phyloP scores from a whole-genome alignment of 2,888 invertebrate species.

The Nephrotoma guestfalica region DNA sequence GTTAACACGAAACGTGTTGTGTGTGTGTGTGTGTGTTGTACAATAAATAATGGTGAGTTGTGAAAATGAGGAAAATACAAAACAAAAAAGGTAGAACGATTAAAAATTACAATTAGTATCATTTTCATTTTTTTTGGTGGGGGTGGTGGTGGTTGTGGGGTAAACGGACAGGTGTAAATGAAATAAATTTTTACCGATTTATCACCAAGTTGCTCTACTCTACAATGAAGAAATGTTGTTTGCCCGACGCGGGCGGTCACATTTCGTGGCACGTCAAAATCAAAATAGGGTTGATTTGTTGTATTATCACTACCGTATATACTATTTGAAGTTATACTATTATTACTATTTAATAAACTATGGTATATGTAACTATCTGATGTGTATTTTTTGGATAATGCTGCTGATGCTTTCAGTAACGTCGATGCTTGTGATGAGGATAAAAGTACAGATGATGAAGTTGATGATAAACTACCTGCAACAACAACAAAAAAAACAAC shows the following conservation, averaged over 20 bases:
- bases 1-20: neutral
- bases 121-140: neutral
- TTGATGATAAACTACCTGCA: neutral
- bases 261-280: slow-evolving; percentile 70
- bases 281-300: slow-evolving; percentile 52
- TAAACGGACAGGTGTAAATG: neutral
- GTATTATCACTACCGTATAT: neutral
- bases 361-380: neutral
- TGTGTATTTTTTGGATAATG: neutral
- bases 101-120: neutral
- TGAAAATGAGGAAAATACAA: slow-evolving; percentile 16
- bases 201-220: slow-evolving; percentile 75
- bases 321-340: neutral
- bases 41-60: slow-evolving; percentile 9
- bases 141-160: too few species aligned
- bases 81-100: slow-evolving; percentile 4
- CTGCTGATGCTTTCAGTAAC: neutral
- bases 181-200: slow-evolving; percentile 58
- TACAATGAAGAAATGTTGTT: slow-evolving; percentile 76
- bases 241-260: slow-evolving; percentile 77
- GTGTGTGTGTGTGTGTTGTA: neutral
- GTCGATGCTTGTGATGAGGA: neutral
- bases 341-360: neutral
- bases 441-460: neutral
- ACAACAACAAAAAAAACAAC: neutral